Evolutionary conservation across 2,797 vertebrate species (phyloP), one percentile per base, ranked within the genome.

Genomic region (Masticophis lateralis): DNA sequence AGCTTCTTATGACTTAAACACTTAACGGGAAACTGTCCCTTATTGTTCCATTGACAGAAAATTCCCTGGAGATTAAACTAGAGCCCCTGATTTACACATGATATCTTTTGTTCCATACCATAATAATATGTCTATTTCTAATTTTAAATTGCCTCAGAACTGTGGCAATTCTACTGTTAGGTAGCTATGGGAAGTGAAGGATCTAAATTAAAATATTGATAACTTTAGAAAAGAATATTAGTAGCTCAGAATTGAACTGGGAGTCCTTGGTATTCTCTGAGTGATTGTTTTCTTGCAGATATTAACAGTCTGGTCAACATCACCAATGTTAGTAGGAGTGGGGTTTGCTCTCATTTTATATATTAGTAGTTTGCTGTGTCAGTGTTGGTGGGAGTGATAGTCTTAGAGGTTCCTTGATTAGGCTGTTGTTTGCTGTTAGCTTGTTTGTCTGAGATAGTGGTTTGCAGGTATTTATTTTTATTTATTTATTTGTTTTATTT

Each of bases 1-100:
- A 96, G 93, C 95, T n/a, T 96, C 94, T 96, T 96, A 87, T 4
- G 90, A 66, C 90, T 88, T 74, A 91, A 94, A 92, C 91, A 92
- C 91, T 95, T 90, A 92, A 89, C 87, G 43, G 93, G 96, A 79
- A 94, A 79, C 16, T 90, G 57, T 61, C 32, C 88, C 93, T 96
- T 94, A 94, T 96, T 96, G 63, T 79, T 95, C 92, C 0, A 1
- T 53, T 18, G 37, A 79, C 86, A 94, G 90, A 94, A 91, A 93
- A 88, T 88, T 96, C 91, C 86, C 87, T 87, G 25, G 95, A 92
- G 95, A 96, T 95, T 95, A 95, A 90, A 93, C 74, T 22, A 93
- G 94, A 95, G 88, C 63, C 91, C 92, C 91, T 4, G 0, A 3
- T 0, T 92, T 92, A 94, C 22, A 37, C 87, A 59, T 83, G 92